Base-by-base conservation (phyloP, 2,888 invertebrate species). In the Lasioglossum villosulum region DNA sequence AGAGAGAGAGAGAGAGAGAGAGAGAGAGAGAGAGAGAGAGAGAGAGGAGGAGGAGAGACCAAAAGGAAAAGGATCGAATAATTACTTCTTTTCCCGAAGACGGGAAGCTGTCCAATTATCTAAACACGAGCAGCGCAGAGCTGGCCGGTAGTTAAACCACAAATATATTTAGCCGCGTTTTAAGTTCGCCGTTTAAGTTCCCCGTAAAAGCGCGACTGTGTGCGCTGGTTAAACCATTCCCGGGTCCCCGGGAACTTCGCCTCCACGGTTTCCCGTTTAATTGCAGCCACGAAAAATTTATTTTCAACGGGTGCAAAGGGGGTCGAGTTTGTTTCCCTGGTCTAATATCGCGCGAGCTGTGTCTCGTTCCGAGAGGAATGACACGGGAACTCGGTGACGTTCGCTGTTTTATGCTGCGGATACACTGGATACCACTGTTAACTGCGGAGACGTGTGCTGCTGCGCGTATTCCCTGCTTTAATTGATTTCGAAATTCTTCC, bases 261-360 rank as follows among this genome's bases (percentile, higher is more conserved):
- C 27, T 37, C 30, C 30, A 2, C 27, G 45, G 23, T 34, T 30
- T 34, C 39, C 48, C n/a, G 37, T 82, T 83, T 83, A 82, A 83
- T 82, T 77, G 68, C 83, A 30, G 68, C 45, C 45, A 48, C 48
- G 59, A 66, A 72, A 75, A 66, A 71, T 71, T 80, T 75, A 75
- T 70, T 71, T 63, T 48, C 48, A 14, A 37, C 12, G 27, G 4
- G 27, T 23, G 30, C 16, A 10, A 48, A 6, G 19, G 27, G 72
- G 52, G 72, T 37, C 71, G 37, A 80, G 73, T 76, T 81, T 77
- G 52, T 27, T 66, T 83, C 45, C 10, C 48, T 14, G 70, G 2
- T 34, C 23, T 39, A 71, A 75, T 39, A 59, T 23, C 16, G 16
- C 4, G 3, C 45, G 27, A 27, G 23, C 52, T 6, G 52, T 8